These are phyloP conservation scores for Paralvinella palmiformis DNA, from an alignment of 1,140 invertebrate species.

Conservation along the genomic window DNA sequence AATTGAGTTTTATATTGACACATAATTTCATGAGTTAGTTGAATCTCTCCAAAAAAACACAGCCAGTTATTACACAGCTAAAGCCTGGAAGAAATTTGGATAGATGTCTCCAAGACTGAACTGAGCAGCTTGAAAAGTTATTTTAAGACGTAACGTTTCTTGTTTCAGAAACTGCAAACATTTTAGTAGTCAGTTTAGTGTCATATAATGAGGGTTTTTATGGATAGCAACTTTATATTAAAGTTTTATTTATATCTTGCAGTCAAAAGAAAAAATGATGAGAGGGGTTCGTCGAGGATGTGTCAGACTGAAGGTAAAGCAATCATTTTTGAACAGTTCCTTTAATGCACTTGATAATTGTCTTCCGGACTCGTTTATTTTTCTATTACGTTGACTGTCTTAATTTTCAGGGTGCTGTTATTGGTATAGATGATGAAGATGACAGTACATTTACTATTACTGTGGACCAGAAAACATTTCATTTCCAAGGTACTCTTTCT, in stretches of 20 bases:
- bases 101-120: too few species aligned
- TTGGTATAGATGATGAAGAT: constrained; percentile 98
- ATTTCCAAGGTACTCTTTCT: constrained; percentile 73
- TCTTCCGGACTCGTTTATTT: background rate
- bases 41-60: too few species aligned
- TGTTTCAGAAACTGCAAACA: too few species aligned
- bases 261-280: constrained; percentile 99
- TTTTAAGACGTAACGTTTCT: too few species aligned
- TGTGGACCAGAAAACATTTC: constrained; percentile 97
- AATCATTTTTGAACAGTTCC: background rate
- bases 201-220: too few species aligned
- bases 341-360: background rate
- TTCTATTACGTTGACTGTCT: background rate
- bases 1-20: too few species aligned
- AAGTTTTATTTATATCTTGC: constrained; percentile 51
- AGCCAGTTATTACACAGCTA: too few species aligned
- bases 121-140: too few species aligned
- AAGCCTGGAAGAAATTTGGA: too few species aligned
- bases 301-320: constrained; percentile 57
- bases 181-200: too few species aligned
- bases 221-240: too few species aligned
- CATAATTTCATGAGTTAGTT: too few species aligned
- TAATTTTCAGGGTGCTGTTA: constrained; percentile 69
- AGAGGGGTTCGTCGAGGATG: constrained; percentile 90
- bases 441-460: constrained; percentile 99